A percentile compares a stretch with the other conserved stretches of the same genome.
Conservation (phyloP, 2,888 invertebrate species). For the Campopleginae sp. region DNA sequence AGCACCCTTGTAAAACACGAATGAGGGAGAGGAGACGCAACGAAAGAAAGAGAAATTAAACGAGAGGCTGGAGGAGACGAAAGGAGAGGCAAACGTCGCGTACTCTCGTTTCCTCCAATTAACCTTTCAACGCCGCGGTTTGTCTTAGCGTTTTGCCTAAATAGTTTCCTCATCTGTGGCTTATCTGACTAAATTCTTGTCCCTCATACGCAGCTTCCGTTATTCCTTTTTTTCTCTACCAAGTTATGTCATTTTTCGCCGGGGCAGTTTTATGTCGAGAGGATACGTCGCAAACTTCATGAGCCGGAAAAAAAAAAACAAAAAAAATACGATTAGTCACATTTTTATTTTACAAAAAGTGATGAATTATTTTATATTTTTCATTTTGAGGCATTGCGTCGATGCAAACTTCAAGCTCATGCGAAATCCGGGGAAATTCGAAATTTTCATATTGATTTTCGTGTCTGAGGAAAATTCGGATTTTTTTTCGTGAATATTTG, state of each 20-base stretch:
- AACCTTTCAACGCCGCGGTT: slow-evolving; percentile 71
- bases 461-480: not conserved
- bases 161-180: slow-evolving; percentile 58
- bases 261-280: not conserved
- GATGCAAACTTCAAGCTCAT: too few relatives aligned
- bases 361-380: too few relatives aligned
- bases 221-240: not conserved
- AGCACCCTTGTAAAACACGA: slow-evolving; percentile 73
- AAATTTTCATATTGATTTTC: too few relatives aligned
- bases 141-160: slow-evolving; percentile 57
- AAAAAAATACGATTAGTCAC: too few relatives aligned
- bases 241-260: not conserved
- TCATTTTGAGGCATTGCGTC: too few relatives aligned
- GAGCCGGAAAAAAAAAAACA: too few relatives aligned
- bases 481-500: too few relatives aligned
- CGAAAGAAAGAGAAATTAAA: slow-evolving; percentile 20
- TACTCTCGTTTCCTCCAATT: slow-evolving; percentile 71
- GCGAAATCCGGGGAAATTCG: too few relatives aligned
- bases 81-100: slow-evolving; percentile 8
- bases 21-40: slow-evolving; percentile 51
- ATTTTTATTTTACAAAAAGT: too few relatives aligned
- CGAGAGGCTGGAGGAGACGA: not conserved
- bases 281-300: too few relatives aligned
- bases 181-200: slow-evolving; percentile 38
- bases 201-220: slow-evolving; percentile 1